Base-by-base conservation (phyloP, 2,113 vertebrate genomes). In the Callithrix jacchus region DNA sequence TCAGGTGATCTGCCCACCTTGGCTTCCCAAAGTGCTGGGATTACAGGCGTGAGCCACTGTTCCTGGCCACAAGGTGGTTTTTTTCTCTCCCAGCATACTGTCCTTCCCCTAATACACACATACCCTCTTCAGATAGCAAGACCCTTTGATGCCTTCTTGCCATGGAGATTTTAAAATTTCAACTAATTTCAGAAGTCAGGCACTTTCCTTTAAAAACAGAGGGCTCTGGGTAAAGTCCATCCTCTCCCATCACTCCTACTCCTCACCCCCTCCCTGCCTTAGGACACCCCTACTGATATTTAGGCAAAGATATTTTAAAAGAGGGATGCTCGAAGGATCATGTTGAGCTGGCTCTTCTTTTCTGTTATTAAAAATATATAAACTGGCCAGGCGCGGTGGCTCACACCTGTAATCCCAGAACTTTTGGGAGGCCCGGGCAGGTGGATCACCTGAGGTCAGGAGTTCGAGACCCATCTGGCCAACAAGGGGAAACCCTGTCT, bases 301-400 rank as follows among this genome's bases (percentile, higher is more conserved):
- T 42, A 37, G 18, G 54, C 21, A 70, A 68, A 83, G 17, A 14
- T 79, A 30, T 87, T 80, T 92, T 89, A 61, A 77, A 94, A 81
- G 74, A 37, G 20, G 17, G 18, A 56, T 84, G 79, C 73, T 56
- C 45, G 21, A 37, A 81, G n/a, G 58, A 84, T 93, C 47, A 32
- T 32, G 82, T 81, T 61, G 10, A 16, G 77, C 14, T 42, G 21
- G 35, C 32, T 92, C 30, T 89, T 89, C 47, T 30, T 87, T 92
- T 17, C 25, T 89, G 80, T 66, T 27, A 47, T 54, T 45, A 47
- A 76, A 74, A 74, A 74, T 27, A 3, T 74, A 27, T 64, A 64
- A 64, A 13, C 61, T 0, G 0, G 61, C 27, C 5, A 3, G 61
- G 2, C 61, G 1, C 5, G 0, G 61, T 30, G 61, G 61, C 25